These are phyloP conservation scores for Folsomia manolachei DNA, from an alignment of 2,888 invertebrate species.

Conservation along the genomic window DNA sequence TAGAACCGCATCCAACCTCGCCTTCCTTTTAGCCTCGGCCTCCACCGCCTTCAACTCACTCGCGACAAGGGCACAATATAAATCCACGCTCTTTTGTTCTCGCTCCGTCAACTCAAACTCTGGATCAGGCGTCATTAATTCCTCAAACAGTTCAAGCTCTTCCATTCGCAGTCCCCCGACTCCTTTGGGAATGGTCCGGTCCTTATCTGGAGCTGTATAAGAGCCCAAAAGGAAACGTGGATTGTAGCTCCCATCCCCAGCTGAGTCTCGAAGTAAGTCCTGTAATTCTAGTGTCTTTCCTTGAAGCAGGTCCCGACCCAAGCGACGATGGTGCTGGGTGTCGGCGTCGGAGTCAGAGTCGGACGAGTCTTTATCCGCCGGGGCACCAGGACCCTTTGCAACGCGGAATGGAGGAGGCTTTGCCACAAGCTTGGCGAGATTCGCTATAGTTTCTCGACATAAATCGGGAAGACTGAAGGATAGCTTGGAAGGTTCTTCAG, in stretches of 20 bases:
- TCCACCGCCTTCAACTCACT: background rate
- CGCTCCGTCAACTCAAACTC: background rate
- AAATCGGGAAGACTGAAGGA: background rate
- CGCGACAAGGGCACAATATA: background rate
- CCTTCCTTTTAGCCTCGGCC: background rate
- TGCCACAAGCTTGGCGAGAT: background rate
- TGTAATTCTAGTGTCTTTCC: background rate
- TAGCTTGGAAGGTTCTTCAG: background rate
- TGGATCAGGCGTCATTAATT: background rate
- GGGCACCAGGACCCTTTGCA: background rate
- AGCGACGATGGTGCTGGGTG: background rate
- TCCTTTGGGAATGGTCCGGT: background rate
- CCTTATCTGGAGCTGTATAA: background rate
- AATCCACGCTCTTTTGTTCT: background rate
- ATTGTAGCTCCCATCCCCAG: background rate
- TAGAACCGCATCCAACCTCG: background rate
- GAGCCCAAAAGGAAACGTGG: background rate
- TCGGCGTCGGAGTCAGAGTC: background rate
- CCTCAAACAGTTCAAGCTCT: background rate
- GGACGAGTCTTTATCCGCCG: background rate
- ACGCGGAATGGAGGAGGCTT: background rate
- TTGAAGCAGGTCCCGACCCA: too few species aligned
- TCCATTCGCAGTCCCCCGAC: background rate
- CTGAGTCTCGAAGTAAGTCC: background rate
- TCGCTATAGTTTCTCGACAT: background rate